Evolutionary conservation across 92 coral and sea anemone genomes (phyloP), one percentile per base, ranked within the genome.

Genomic region (Zoanthus gigantus): DNA sequence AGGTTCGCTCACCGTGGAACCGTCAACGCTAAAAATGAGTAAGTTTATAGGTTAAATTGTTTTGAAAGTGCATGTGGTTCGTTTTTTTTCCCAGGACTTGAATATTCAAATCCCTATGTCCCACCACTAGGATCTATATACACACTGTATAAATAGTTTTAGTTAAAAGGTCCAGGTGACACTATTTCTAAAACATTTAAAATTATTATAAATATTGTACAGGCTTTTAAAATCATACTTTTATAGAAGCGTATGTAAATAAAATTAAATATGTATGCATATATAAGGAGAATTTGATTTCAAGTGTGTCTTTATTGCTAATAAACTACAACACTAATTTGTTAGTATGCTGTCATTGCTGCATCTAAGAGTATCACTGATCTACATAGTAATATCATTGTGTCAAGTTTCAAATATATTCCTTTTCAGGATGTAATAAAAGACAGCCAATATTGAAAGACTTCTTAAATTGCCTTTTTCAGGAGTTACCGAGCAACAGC

Each of bases 311-410:
- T 57, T 57, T 57, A 57, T 57, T 57, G 63, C 63, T 57, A 57
- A 57, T 57, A 57, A 57, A 57, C 72, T 68, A 60, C 67, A 60
- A 15, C 67, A 60, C 67, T 60, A 60, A 60, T 60, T 15, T 60
- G 67, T 60, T 60, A 60, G 67, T 16, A 60, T 60, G 67, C 67
- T 60, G 23, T 60, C 67, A 60, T 60, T 60, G 67, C 67, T 60
- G 73, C 73, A 68, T 68, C 73, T 68, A 9, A 68, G 73, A 68
- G 44, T 68, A 68, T 68, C 73, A 68, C 73, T 68, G 73, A 68
- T 68, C 73, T 68, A 68, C 44, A 68, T 68, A 68, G 73, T 68
- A 68, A 68, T 68, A 28, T 68, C 73, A 68, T 68, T 68, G 73
- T 68, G 73, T 68, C 73, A 68, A 68, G 45, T 68, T 68, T 68